Conservation (phyloP, 1,140 invertebrate species). For the Caerostris darwini region DNA sequence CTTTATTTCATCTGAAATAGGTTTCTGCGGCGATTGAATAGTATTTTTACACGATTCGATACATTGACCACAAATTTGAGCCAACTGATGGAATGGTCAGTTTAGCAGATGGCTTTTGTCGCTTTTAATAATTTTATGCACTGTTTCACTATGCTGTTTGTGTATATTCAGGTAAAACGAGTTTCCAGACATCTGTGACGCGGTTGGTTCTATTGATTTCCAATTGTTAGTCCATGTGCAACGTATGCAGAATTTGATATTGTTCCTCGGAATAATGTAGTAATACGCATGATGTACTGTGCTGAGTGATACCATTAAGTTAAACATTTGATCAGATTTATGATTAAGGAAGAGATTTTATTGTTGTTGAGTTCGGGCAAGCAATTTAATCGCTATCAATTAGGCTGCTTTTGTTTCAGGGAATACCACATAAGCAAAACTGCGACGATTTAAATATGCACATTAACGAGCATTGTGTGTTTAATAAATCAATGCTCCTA, state of each 20-base stretch:
- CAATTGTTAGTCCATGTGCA: slow-evolving; percentile 23
- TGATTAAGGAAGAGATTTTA: slow-evolving; percentile 38
- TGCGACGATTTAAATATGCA: background rate
- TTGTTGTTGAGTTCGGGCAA: slow-evolving; percentile 6
- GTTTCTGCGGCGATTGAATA: slow-evolving; percentile 66
- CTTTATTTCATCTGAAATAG: slow-evolving; percentile 51
- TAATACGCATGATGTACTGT: background rate
- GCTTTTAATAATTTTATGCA: slow-evolving; percentile 60
- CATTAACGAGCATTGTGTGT: background rate
- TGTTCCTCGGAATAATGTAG: slow-evolving; percentile 35
- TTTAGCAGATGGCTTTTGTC: slow-evolving; percentile 65
- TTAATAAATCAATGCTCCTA: background rate
- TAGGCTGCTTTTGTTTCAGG: background rate
- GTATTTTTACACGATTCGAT: slow-evolving; percentile 71
- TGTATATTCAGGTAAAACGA: slow-evolving; percentile 44
- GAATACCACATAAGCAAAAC: background rate
- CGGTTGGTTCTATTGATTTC: slow-evolving; percentile 61
- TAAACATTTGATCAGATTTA: slow-evolving; percentile 25
- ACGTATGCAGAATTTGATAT: slow-evolving; percentile 32
- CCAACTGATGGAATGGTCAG: slow-evolving; percentile 65
- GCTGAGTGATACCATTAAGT: slow-evolving; percentile 36
- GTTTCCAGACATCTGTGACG: slow-evolving; percentile 36
- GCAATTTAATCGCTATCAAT: background rate
- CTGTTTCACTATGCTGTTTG: slow-evolving; percentile 52
- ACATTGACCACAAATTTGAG: slow-evolving; percentile 66